Conservation (phyloP, 2,797 vertebrate species). For the Tiaroga cobitis region DNA sequence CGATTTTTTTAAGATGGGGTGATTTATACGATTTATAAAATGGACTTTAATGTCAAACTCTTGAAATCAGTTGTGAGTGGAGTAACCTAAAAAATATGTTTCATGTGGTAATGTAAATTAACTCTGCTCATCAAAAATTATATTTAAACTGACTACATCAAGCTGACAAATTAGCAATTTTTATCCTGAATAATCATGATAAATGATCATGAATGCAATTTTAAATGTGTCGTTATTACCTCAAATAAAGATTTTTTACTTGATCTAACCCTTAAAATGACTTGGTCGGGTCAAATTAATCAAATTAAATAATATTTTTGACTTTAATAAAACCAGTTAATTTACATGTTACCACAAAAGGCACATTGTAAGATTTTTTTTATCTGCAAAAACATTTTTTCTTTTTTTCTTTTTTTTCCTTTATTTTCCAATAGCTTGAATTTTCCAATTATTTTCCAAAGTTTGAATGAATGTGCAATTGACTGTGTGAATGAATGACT, state of each 20-base stretch:
- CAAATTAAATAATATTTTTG: not conserved
- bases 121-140: not conserved
- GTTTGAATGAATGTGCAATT: slow-evolving; percentile 14
- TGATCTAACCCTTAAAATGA: not conserved
- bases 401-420: not conserved
- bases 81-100: not conserved
- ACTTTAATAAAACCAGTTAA: not conserved
- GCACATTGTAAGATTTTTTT: not conserved
- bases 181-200: not conserved
- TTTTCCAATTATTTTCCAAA: no score
- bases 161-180: not conserved
- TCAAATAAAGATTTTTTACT: not conserved
- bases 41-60: not conserved
- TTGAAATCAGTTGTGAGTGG: not conserved
- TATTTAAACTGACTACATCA: not conserved
- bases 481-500: slow-evolving; percentile 9
- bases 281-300: not conserved
- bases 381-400: not conserved
- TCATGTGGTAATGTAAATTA: not conserved
- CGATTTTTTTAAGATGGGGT: not conserved
- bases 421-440: not conserved
- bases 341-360: not conserved
- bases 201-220: no score
- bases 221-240: not conserved
- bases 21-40: not conserved